Base-by-base conservation (phyloP, 2,888 invertebrate species). In the Amphipoea oculea region DNA sequence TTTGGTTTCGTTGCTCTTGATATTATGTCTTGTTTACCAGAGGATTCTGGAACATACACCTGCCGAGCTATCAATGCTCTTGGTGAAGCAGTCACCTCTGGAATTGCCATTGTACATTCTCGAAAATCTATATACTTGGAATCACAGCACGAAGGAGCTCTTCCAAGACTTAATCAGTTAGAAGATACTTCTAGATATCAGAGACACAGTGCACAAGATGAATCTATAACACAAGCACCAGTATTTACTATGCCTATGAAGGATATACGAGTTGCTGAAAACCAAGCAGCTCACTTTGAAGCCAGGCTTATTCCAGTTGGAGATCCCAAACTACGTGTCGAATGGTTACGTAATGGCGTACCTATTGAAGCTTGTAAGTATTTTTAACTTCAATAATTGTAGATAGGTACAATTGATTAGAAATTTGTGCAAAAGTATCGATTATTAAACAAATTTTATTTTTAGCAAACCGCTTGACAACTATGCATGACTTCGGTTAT, bases 401-500 rank as follows among this genome's bases (percentile, higher is more conserved):
- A 40, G 2, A 60, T 36, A 51, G 12, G 23, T 48, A 51, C 7
- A 51, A 62, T 40, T 62, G 17, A 54, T 62, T 51, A 36, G n/a
- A 57, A 29, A 63, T 11, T 51, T 29, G 4, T 77, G 12, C 29
- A 63, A 14, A 54, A 29, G 17, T 57, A 20, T 42, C 1, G 1
- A 68, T 36, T n/a, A 14, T 2, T 66, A 42, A 65, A 42, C 6
- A 69, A 17, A 14, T 62, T 69, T 83, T 76, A 66, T 78, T 71
- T 94, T 94, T 79, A 98, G 98, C 99, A n/a, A 99, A 99, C 93
- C 98, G 99, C 82, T 97, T 98, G 54, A 98, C 99, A 67, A 99
- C 99, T 17, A 99, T 99, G 98, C 99, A 99, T 93, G 99, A 99
- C 94, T 99, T 99, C 94, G 99, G 99, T 72, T 99, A 99, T 94